These are phyloP conservation scores for Amphimallon solstitiale DNA, from an alignment of 2,888 invertebrate genomes.

Conservation along the genomic window DNA sequence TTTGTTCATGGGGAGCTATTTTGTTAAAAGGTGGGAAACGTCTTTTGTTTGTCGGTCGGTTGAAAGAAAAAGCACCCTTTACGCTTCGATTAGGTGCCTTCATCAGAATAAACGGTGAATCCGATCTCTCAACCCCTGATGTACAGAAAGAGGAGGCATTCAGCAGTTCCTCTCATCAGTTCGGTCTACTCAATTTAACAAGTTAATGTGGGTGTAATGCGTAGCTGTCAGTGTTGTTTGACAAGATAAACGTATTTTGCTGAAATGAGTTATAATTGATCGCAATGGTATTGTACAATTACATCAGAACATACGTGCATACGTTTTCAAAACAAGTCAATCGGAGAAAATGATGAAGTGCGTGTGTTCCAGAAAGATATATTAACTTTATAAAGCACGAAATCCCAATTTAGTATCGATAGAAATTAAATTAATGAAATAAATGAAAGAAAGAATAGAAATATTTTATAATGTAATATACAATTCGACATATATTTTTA, in stretches of 20 bases:
- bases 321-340: too few species aligned
- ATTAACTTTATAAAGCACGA: too few species aligned
- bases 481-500: too few species aligned
- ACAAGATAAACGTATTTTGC: conserved; percentile 14
- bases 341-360: too few species aligned
- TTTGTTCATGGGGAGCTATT: background rate
- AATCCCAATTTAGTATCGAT: too few species aligned
- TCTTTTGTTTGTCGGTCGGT: conserved; percentile 23
- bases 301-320: too few species aligned
- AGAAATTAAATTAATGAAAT: too few species aligned
- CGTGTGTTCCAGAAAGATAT: too few species aligned
- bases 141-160: conserved; percentile 10
- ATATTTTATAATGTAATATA: too few species aligned
- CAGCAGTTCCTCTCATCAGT: conserved; percentile 7
- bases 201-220: conserved; percentile 30
- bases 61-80: conserved; percentile 13
- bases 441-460: too few species aligned
- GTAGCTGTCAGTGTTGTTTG: conserved; percentile 17
- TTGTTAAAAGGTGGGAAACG: background rate
- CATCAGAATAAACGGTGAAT: conserved; percentile 22
- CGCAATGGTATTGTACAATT: background rate
- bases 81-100: background rate
- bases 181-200: conserved; percentile 18
- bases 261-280: conserved; percentile 22
- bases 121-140: conserved; percentile 2